Conservation (phyloP, 2,888 invertebrate species). For the Aphodius granarius region DNA sequence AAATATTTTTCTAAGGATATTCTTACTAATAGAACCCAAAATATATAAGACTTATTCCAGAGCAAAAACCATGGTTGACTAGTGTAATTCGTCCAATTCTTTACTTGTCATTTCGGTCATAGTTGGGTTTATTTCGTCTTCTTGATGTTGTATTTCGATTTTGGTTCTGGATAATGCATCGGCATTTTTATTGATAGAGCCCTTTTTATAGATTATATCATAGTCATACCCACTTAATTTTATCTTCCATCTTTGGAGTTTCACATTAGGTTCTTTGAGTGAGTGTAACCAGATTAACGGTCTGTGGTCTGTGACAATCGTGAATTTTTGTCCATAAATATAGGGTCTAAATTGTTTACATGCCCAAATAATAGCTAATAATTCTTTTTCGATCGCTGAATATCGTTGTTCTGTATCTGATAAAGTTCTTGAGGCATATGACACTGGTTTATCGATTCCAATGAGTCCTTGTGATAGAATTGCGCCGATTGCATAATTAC, state of each 20-base stretch:
- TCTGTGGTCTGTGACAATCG: conserved; percentile 42
- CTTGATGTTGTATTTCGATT: too few species aligned
- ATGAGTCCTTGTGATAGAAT: conserved; percentile 21
- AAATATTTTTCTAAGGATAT: too few species aligned
- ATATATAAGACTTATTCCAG: too few species aligned
- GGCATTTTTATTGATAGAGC: conserved; percentile 38
- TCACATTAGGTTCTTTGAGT: conserved; percentile 48
- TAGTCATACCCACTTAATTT: conserved; percentile 42
- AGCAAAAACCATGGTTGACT: too few species aligned
- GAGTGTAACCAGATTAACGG: too few species aligned
- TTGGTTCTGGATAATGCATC: conserved; percentile 39
- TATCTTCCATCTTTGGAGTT: conserved; percentile 45
- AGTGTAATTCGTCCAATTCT: too few species aligned
- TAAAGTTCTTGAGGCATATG: conserved; percentile 16
- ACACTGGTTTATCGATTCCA: conserved; percentile 8
- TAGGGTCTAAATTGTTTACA: conserved; percentile 39
- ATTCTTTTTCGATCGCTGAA: neutral
- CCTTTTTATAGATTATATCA: conserved; percentile 40
- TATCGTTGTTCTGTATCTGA: conserved; percentile 2
- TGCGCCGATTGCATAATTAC: conserved; percentile 16
- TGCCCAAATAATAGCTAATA: conserved; percentile 39
- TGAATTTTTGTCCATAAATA: conserved; percentile 42
- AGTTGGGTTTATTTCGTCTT: too few species aligned
- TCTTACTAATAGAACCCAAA: too few species aligned
- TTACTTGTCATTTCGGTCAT: too few species aligned